Evolutionary conservation across 1,140 invertebrate species (phyloP).

Genomic region (Anagrus nilaparvatae): DNA sequence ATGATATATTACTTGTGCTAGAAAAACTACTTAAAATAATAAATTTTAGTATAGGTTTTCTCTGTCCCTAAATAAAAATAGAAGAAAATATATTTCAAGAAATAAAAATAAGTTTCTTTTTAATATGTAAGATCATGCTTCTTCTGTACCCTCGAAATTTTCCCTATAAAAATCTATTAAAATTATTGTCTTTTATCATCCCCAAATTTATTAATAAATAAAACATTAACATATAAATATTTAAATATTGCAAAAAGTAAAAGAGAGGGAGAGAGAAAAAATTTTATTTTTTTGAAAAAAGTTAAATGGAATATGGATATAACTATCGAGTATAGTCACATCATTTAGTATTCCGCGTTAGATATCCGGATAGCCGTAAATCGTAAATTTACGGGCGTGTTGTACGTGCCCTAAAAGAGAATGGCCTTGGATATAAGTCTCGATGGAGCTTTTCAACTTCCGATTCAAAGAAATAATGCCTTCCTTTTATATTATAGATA

Average conservation of each 20-base stretch:
- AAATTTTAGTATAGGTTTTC: too few species aligned
- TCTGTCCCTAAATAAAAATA: too few species aligned
- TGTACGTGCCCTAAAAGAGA: constrained; percentile 22
- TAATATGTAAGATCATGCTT: too few species aligned
- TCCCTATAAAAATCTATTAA: not conserved
- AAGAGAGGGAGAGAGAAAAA: too few species aligned
- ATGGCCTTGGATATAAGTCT: constrained; percentile 11
- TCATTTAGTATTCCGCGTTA: constrained; percentile 23
- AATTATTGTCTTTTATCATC: constrained; percentile 1
- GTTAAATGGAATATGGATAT: constrained; percentile 21
- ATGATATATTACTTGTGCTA: too few species aligned
- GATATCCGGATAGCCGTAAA: constrained; percentile 20
- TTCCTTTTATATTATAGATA: too few species aligned
- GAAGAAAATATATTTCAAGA: too few species aligned
- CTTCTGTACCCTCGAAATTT: too few species aligned
- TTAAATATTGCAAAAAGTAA: not conserved
- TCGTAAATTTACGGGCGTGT: constrained; percentile 25
- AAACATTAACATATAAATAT: not conserved
- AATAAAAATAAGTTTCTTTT: too few species aligned
- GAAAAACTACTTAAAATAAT: too few species aligned
- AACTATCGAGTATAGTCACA: constrained; percentile 6
- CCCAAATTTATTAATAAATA: not conserved
- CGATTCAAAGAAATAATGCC: constrained; percentile 11
- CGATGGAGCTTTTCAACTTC: constrained; percentile 3
- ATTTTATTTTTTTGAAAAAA: constrained; percentile 20